Evolutionary conservation across 1,140 invertebrate genomes (phyloP).

Genomic region (Heterodera carotae): DNA sequence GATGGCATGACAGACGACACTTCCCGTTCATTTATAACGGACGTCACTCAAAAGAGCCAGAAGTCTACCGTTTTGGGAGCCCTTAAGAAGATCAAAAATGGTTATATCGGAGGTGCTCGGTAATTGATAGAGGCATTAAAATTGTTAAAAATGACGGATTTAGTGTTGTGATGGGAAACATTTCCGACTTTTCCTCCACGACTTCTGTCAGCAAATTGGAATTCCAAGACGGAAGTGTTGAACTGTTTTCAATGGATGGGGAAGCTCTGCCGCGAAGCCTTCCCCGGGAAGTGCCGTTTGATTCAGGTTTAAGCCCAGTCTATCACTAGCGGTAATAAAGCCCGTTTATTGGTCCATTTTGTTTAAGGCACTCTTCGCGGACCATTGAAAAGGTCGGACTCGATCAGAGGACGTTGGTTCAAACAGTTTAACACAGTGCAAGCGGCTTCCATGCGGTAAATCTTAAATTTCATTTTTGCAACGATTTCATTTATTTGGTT

Average conservation of each 20-base stretch:
- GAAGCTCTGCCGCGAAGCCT: slow-evolving; percentile 41
- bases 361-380: background rate
- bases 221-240: slow-evolving; percentile 53
- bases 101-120: slow-evolving; percentile 95
- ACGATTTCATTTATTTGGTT: background rate
- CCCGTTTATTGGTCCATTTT: background rate
- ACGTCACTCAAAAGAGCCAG: slow-evolving; percentile 31
- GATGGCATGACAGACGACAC: background rate
- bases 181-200: slow-evolving; percentile 63
- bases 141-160: slow-evolving; percentile 32
- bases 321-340: too few relatives aligned
- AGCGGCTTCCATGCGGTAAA: slow-evolving; percentile 63
- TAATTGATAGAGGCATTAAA: slow-evolving; percentile 12
- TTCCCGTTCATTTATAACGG: slow-evolving; percentile 1
- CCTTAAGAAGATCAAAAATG: slow-evolving; percentile 95
- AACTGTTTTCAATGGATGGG: slow-evolving; percentile 45
- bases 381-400: slow-evolving; percentile 55
- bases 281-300: slow-evolving; percentile 36
- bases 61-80: slow-evolving; percentile 87
- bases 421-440: slow-evolving; percentile 56
- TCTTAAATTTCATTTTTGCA: too few relatives aligned
- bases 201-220: slow-evolving; percentile 65
- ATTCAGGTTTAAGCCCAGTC: background rate
- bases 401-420: slow-evolving; percentile 58
- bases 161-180: slow-evolving; percentile 65